These are phyloP conservation scores for Pseudoatta argentina DNA, from an alignment of 1,140 invertebrate species.

Conservation along the genomic window DNA sequence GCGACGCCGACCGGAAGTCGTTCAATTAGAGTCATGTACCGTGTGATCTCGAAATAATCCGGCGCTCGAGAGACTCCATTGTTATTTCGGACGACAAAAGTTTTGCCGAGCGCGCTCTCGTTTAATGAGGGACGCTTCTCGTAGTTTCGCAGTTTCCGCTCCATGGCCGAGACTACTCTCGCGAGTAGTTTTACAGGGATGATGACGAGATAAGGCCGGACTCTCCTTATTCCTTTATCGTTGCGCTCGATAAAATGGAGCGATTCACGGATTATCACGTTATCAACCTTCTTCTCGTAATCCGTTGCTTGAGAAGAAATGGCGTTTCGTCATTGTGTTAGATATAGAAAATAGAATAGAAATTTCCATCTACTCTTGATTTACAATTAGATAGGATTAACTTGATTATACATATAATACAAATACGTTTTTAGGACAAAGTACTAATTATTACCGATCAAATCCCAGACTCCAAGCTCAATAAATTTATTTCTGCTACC, in stretches of 20 bases:
- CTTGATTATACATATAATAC: not conserved
- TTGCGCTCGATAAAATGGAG: slow-evolving; percentile 51
- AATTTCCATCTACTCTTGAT: not conserved
- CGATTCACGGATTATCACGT: slow-evolving; percentile 55
- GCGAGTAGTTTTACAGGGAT: slow-evolving; percentile 56
- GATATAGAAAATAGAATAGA: not conserved
- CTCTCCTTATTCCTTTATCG: slow-evolving; percentile 41
- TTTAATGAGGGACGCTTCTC: slow-evolving; percentile 60
- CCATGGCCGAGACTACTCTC: slow-evolving; percentile 34
- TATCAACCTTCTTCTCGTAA: slow-evolving; percentile 41
- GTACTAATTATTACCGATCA: not conserved
- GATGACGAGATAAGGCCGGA: slow-evolving; percentile 52
- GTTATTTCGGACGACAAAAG: slow-evolving; percentile 59
- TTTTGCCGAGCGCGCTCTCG: slow-evolving; percentile 43
- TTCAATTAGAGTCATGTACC: slow-evolving; percentile 73
- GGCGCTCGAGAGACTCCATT: slow-evolving; percentile 60
- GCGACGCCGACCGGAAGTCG: slow-evolving; percentile 67
- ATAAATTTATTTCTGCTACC: not conserved
- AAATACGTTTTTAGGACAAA: not conserved
- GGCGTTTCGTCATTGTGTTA: not conserved
- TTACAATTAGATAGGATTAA: not conserved
- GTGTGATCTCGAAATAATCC: slow-evolving; percentile 69
- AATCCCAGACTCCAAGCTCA: not conserved
- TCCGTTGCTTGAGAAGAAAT: slow-evolving; percentile 7
- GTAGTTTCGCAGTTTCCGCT: slow-evolving; percentile 54